phyloP scores from a whole-genome alignment of 2,113 vertebrate genomes.

The Prionailurus bengalensis region DNA sequence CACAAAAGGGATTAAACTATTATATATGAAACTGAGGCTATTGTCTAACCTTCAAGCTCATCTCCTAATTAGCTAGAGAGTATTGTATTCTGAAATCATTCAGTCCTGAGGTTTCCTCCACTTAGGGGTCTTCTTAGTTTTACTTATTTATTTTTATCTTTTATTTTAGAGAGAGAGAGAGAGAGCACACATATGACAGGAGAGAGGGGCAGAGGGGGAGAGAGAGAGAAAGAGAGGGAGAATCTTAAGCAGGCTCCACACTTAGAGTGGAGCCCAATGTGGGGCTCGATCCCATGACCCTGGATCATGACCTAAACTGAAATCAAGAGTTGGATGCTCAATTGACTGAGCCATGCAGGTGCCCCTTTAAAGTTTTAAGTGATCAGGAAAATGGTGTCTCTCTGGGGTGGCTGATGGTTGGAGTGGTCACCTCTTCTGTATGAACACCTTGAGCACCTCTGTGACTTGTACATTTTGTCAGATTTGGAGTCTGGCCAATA shows the following conservation, averaged over 20 bases:
- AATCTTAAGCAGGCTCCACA: too few species aligned
- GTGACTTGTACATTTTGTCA: neutral
- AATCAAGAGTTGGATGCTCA: too few species aligned
- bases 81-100: neutral
- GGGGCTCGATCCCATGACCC: too few species aligned
- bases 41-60: neutral
- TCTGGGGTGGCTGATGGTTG: neutral
- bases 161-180: too few species aligned
- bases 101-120: neutral
- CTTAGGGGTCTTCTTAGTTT: neutral
- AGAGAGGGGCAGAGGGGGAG: too few species aligned
- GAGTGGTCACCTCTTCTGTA: neutral
- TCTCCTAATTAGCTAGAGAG: neutral
- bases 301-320: too few species aligned
- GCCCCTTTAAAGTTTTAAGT: neutral
- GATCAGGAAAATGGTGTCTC: neutral
- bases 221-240: too few species aligned
- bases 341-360: too few species aligned
- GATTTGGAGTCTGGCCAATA: constrained; percentile 4
- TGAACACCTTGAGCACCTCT: neutral
- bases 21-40: neutral
- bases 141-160: neutral
- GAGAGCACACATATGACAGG: too few species aligned
- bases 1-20: neutral
- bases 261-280: too few species aligned